phyloP scores from a whole-genome alignment of 37 sponge, comb jelly and placozoan species.

The Axinella damicornis region DNA sequence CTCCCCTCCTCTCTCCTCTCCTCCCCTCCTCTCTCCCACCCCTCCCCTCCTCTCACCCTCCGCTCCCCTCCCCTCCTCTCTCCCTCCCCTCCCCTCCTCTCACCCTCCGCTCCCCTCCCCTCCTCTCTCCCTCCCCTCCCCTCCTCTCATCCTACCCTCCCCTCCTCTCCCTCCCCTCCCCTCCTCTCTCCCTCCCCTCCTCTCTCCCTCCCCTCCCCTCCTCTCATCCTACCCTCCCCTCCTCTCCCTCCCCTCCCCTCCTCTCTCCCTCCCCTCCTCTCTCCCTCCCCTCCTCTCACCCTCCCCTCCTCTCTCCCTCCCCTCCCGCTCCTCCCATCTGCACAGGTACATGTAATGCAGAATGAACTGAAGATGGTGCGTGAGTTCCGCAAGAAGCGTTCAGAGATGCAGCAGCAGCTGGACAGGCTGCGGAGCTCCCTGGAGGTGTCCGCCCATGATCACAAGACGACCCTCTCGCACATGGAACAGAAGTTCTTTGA shows the following conservation, averaged over 20 bases:
- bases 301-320: neutral
- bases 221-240: neutral
- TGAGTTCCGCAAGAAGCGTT: constrained; percentile 82
- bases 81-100: neutral
- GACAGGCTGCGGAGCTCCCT: constrained; percentile 57
- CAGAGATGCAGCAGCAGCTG: constrained; percentile 85
- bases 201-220: neutral
- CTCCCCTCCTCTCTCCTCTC: neutral
- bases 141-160: neutral
- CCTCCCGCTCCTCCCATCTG: neutral
- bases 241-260: neutral
- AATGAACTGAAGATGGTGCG: constrained; percentile 84
- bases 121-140: neutral
- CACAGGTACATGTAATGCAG: constrained; percentile 71
- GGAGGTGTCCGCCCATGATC: constrained; percentile 36
- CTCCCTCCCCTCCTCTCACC: neutral
- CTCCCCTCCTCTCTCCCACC: no score
- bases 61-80: constrained; percentile 7
- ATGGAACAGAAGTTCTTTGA: constrained; percentile 86
- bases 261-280: neutral
- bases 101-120: no score
- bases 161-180: neutral
- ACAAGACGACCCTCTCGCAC: constrained; percentile 53
- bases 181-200: no score
- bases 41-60: neutral